These are phyloP conservation scores for Salvelinus fontinalis DNA, from an alignment of 2,113 vertebrate genomes.

Conservation along the genomic window DNA sequence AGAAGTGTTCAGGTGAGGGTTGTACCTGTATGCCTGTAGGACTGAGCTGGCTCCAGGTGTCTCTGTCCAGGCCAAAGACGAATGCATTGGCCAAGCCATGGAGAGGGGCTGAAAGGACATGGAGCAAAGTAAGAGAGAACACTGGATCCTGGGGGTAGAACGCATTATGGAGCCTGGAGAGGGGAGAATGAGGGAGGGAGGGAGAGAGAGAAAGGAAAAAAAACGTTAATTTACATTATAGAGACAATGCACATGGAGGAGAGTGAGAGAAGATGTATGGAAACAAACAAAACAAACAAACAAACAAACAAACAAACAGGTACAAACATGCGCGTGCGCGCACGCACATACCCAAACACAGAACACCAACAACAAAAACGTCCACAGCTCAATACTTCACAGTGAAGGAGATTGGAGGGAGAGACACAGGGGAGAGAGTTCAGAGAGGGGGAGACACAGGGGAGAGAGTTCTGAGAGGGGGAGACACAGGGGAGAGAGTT, in stretches of 20 bases:
- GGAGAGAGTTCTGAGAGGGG: too few species aligned
- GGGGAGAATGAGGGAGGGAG: constrained; percentile 16
- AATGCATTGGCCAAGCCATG: constrained; percentile 79
- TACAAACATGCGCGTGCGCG: background rate
- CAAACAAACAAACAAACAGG: background rate
- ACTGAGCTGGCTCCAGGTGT: constrained; percentile 74
- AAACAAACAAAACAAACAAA: background rate
- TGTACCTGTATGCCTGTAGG: constrained; percentile 72
- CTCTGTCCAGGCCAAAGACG: constrained; percentile 74
- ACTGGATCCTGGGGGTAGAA: constrained; percentile 70
- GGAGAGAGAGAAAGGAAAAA: constrained; percentile 25
- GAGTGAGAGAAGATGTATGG: constrained; percentile 38
- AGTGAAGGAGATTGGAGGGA: constrained; percentile 33
- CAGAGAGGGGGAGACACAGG: too few species aligned
- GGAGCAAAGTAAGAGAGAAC: constrained; percentile 66
- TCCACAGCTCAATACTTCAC: too few species aligned
- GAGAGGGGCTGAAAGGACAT: constrained; percentile 75
- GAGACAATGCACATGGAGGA: background rate
- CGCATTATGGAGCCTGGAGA: constrained; percentile 74
- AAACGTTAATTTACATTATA: constrained; percentile 32
- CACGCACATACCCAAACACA: background rate
- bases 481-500: too few species aligned
- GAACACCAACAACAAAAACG: background rate
- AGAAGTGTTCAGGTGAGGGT: constrained; percentile 9
- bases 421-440: constrained; percentile 27